phyloP scores from a whole-genome alignment of 2,888 invertebrate genomes.

The Heliothis peltigera region DNA sequence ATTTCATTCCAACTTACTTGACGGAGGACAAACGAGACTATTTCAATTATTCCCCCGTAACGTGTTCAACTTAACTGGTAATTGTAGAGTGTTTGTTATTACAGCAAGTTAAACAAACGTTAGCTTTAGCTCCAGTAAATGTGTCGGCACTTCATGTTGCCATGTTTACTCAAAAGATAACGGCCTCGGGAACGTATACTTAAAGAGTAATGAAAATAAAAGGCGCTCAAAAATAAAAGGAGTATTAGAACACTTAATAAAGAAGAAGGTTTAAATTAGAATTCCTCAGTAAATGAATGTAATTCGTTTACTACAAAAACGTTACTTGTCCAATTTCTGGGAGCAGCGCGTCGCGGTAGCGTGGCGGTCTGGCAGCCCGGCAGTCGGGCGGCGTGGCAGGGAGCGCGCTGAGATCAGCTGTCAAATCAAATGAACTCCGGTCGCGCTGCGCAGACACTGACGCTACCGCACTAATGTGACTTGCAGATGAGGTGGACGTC shows the following conservation, averaged over 20 bases:
- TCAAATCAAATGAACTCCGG: slow-evolving; percentile 44
- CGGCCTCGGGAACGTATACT: background rate
- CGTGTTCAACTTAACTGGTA: slow-evolving; percentile 1
- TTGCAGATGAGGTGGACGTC: slow-evolving; percentile 1
- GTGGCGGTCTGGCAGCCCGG: background rate
- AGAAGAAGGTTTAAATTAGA: background rate
- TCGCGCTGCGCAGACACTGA: background rate
- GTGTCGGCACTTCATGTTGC: background rate
- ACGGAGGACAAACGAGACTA: background rate
- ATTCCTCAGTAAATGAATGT: slow-evolving; percentile 20
- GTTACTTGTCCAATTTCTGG: slow-evolving; percentile 37
- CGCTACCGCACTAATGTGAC: slow-evolving; percentile 21
- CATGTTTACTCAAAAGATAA: background rate
- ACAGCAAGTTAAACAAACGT: background rate
- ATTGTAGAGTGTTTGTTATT: slow-evolving; percentile 1
- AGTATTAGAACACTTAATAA: background rate
- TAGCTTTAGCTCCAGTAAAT: slow-evolving; percentile 4
- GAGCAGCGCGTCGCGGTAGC: slow-evolving; percentile 8
- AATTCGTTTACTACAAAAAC: slow-evolving; percentile 26
- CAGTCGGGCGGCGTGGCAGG: background rate
- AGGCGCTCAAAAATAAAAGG: no score
- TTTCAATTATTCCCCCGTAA: background rate
- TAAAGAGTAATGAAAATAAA: background rate
- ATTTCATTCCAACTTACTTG: slow-evolving; percentile 18
- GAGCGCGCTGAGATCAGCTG: slow-evolving; percentile 38